Base-by-base conservation (phyloP, 2,888 invertebrate genomes). In the Aleiodes leptofemur region DNA sequence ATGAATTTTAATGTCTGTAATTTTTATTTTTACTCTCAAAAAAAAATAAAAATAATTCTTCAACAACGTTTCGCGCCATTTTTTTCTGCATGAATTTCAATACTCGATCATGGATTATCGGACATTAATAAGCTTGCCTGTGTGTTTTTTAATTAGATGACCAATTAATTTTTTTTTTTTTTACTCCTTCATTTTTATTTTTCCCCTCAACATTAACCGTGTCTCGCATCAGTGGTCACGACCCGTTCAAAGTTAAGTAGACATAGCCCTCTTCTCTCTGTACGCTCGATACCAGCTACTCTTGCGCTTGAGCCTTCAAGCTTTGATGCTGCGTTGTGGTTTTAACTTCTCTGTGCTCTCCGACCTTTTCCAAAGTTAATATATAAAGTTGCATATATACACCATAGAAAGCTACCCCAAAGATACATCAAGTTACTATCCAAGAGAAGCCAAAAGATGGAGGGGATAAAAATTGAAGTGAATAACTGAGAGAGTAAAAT, bases 301-400 rank as follows among this genome's bases (percentile, higher is more conserved):
- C 38, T 38, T 43, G 43, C 11, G 61, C 16, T 29, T 11, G 8
- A 48, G 43, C 16, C n/a, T 48, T n/a, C 6, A 43, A 64, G 43
- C 64, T 64, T 64, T 64, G 64, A 64, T n/a, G 50, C 50, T 34
- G 50, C 61, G 9, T 53, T 43, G 69, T 55, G 69, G 69, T 53
- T 64, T 64, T 16, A 61, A 8, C 61, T 38, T 64, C 64, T 16
- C 48, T 16, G 59, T 59, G 59, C 59, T 38, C 34, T 57, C 57
- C n/a, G 38, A 13, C 61, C 48, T 64, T 64, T 56, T 16, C 64
- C 48, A 64, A 34, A 13, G 61, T 38, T 43, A 55, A 70, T 70
- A 13, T 16, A 71, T 31, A 29, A 55, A 55, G 38, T 43, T 34
- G 34, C 23, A 23, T 31, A 23, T 4, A n/a, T 38, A 48, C 14